A percentile compares a stretch with the other conserved stretches of the same genome.
Conservation (phyloP, 1,140 invertebrate species). For the Bombus waltoni region DNA sequence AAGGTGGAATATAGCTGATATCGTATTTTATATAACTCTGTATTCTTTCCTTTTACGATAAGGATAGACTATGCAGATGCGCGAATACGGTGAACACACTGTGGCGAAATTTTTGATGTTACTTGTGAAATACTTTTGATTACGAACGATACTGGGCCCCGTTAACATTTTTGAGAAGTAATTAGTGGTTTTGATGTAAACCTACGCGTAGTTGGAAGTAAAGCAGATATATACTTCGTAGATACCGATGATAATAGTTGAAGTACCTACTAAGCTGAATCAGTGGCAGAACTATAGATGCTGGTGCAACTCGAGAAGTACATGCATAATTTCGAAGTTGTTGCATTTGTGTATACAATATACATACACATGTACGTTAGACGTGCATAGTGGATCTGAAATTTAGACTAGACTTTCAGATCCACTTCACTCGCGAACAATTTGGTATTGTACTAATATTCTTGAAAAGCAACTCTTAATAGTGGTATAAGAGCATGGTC, state of each 20-base stretch:
- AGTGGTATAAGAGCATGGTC: too few relatives aligned
- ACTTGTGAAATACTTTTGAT: too few relatives aligned
- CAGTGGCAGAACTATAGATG: not conserved
- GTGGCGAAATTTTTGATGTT: too few relatives aligned
- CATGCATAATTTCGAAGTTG: not conserved
- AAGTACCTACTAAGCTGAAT: not conserved
- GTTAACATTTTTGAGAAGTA: not conserved
- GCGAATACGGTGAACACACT: too few relatives aligned
- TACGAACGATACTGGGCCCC: too few relatives aligned
- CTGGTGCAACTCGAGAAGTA: not conserved
- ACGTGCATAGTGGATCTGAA: not conserved
- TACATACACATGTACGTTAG: not conserved
- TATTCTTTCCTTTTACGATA: not conserved
- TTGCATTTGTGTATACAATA: not conserved
- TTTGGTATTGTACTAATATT: not conserved
- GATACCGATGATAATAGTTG: not conserved
- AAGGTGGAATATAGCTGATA: not conserved
- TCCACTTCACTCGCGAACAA: not conserved
- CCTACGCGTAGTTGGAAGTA: too few relatives aligned
- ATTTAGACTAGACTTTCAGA: not conserved
- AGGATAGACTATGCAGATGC: too few relatives aligned
- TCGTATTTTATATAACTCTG: not conserved
- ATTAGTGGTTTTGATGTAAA: not conserved
- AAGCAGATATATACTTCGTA: not conserved
- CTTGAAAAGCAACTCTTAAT: not conserved